Base-by-base conservation (phyloP, 2,113 vertebrate species). In the Ia io region DNA sequence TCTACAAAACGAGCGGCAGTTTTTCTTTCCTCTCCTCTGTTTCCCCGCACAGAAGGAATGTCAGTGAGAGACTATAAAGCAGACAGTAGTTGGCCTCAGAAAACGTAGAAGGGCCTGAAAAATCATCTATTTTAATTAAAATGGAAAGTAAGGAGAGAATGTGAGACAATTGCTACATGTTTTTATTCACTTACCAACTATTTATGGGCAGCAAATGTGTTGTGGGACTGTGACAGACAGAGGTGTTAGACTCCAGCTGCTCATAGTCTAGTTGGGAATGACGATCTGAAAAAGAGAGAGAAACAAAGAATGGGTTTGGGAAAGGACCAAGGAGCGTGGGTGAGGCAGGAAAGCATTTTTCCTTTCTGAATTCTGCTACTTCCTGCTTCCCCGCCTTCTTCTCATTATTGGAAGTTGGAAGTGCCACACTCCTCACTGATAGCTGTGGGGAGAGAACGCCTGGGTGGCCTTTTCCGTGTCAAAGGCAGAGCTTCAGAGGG, bases 111-210 rank as follows among this genome's bases (percentile, higher is more conserved):
- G 37, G 14, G 2, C 49, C 85, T 51, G 49, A 53, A 90, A 90
- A 76, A 6, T 17, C 91, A 80, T 73, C 65, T 88, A 0, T 79
- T 84, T 95, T 59, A n/a, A 40, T 37, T 82, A 83, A 76, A 78
- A 73, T 14, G n/a, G 70, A 83, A 90, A 47, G 78, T 53, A 69
- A 35, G 49, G 53, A 53, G 35, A 49, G 28, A 79, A 74, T 8
- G 30, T 10, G 63, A 69, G 44, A 93, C 80, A 47, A 49, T 13
- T 35, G 40, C n/a, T 47, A 47, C 28, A 40, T 0, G 40, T 44
- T 51, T 83, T 28, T 35, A 49, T 77, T 86, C 44, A 23, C 28
- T 85, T 71, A 23, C 14, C 30, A 49, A 44, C 8, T 65, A 49
- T 32, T 73, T 84, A 5, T 86, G 53, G 23, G 9, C 22, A 16